Conservation (phyloP, 1,140 invertebrate species). For the Pseudoatta argentina region DNA sequence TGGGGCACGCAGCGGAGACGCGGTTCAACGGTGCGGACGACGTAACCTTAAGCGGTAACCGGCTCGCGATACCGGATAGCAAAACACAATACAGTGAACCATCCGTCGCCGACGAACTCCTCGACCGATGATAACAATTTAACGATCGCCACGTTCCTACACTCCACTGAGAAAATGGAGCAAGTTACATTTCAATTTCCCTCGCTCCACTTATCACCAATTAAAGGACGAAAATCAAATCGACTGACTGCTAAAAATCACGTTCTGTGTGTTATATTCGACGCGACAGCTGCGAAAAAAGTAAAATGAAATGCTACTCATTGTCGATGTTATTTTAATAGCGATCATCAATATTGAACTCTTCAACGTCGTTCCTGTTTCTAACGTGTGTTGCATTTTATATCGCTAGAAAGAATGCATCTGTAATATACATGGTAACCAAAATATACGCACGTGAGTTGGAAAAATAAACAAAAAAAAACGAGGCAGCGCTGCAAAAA, state of each 20-base stretch:
- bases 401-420: constrained; percentile 38
- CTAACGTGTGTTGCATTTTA: constrained; percentile 4
- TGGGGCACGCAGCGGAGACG: constrained; percentile 25
- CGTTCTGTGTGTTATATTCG: no score
- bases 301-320: background rate
- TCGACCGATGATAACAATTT: constrained; percentile 46
- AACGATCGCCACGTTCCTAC: constrained; percentile 12
- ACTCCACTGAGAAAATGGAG: background rate
- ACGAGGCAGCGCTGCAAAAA: background rate
- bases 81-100: background rate
- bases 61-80: constrained; percentile 24
- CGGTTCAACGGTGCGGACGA: constrained; percentile 53
- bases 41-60: constrained; percentile 51
- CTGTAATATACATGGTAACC: constrained; percentile 13
- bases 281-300: background rate
- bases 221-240: background rate
- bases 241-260: background rate
- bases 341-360: background rate
- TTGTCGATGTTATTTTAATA: background rate
- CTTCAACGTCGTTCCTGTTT: background rate
- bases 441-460: background rate
- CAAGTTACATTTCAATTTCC: background rate
- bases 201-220: constrained; percentile 3
- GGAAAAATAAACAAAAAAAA: constrained; percentile 12
- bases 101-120: background rate